phyloP scores from a whole-genome alignment of 2,113 vertebrate genomes.

The Lepus timidus region DNA sequence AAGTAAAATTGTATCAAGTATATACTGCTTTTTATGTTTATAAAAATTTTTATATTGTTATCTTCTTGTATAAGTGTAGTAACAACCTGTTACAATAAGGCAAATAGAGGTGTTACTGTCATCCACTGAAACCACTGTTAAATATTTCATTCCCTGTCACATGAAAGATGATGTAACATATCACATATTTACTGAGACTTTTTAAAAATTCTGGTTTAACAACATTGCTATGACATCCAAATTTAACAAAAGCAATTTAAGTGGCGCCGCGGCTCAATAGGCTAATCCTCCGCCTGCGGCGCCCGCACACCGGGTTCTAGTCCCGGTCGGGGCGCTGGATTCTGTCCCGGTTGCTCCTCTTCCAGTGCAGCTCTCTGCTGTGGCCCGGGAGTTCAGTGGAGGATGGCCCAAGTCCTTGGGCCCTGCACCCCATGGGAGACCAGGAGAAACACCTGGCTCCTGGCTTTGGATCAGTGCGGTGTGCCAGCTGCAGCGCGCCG shows the following conservation, averaged over 20 bases:
- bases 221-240: background rate
- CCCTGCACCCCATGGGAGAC: too few relatives aligned
- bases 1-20: background rate
- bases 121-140: background rate
- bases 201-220: background rate
- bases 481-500: too few relatives aligned
- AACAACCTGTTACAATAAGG: background rate
- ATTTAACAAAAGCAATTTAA: background rate
- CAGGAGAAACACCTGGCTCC: too few relatives aligned
- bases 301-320: too few relatives aligned
- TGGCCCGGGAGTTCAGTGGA: too few relatives aligned
- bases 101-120: background rate
- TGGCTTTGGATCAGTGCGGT: too few relatives aligned
- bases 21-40: background rate
- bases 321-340: too few relatives aligned
- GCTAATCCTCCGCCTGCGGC: too few relatives aligned
- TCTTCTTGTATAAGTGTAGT: background rate
- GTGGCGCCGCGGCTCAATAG: too few relatives aligned
- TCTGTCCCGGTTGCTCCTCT: too few relatives aligned
- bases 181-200: background rate
- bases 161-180: background rate
- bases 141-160: background rate
- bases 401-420: too few relatives aligned
- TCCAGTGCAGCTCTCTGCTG: too few relatives aligned
- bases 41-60: background rate